Base-by-base conservation (phyloP, 2,797 vertebrate genomes). In the Pyrocephalus nanus region DNA sequence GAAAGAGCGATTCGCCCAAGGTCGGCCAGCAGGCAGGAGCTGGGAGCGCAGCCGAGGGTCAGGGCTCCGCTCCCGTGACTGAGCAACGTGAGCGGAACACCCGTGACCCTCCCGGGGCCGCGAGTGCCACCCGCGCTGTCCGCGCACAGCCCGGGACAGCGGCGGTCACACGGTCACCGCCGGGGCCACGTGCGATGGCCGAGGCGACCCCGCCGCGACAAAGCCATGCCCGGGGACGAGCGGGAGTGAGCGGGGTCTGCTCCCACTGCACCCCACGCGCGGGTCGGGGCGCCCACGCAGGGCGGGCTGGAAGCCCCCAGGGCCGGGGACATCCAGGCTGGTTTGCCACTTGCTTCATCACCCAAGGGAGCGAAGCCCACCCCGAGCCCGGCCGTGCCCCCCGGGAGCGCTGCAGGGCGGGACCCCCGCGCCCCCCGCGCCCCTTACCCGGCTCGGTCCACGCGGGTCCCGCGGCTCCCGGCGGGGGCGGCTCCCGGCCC, bases 381-480 rank as follows among this genome's bases (percentile, higher is more conserved):
- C 36, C 36, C 17, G 57, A 25, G 22, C 15, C 27, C 34, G 8
- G 4, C 42, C 20, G 27, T 22, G 47, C 45, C 66, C 51, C 53
- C 29, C 53, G 50, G 50, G 50, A 51, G 53, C 29, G 53, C 53
- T 29, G 53, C 53, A 32, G 53, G 30, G 53, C 53, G 53, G 47
- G 29, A 32, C 27, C 70, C 8, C 53, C 54, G 27, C 13, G 26
- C 29, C 34, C 23, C 50, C 64, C 13, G 62, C n/a, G 8, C 53
- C 78, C 89, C 80, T 58, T 80, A 79, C 94, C 92, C 53, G 62
- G 53, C 81, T 65, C 29, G 97, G 92, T 98, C 98, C 98, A 98
- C 98, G 98, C 98, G 97, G 98, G 97, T 97, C 97, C 98, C 66
- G 54, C 73, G 12, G 30, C 15, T 81, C 34, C 69, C 36, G 25